Conservation (phyloP, 2,797 vertebrate genomes). For the Novumbra hubbsi region DNA sequence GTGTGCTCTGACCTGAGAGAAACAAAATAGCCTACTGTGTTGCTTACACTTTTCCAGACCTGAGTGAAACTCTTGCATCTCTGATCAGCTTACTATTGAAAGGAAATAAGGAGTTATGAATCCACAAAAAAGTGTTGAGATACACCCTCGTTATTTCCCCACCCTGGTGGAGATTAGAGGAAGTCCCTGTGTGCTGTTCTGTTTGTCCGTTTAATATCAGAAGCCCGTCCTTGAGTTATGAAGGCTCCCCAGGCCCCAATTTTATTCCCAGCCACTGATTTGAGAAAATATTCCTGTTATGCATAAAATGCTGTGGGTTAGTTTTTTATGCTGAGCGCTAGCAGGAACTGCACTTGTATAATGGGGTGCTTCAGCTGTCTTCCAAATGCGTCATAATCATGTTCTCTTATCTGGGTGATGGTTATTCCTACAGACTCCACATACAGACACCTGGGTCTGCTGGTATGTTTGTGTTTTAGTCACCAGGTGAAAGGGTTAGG, state of each 20-base stretch:
- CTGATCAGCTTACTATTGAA: background rate
- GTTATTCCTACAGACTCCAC: conserved; percentile 20
- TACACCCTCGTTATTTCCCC: background rate
- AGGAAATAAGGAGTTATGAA: background rate
- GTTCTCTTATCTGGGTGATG: conserved; percentile 40
- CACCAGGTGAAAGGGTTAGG: no score
- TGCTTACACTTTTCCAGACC: background rate
- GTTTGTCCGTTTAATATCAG: background rate
- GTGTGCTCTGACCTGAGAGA: no score
- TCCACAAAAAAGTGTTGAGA: background rate
- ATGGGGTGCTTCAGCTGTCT: conserved; percentile 26
- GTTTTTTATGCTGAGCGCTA: conserved; percentile 37
- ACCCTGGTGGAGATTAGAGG: background rate
- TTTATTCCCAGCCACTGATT: conserved; percentile 33
- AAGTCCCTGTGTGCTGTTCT: background rate
- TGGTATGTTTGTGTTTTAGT: background rate
- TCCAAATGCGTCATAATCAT: conserved; percentile 45
- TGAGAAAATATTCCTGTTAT: conserved; percentile 51
- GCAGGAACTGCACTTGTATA: conserved; percentile 42
- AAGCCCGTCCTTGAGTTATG: background rate
- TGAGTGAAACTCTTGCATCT: background rate
- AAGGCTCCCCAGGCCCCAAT: conserved; percentile 13
- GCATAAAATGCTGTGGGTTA: conserved; percentile 36
- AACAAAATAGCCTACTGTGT: background rate
- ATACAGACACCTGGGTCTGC: conserved; percentile 31